Percentiles rank a stretch among this genome's conserved stretches.
phyloP scores from a whole-genome alignment of 2,888 invertebrate species.

The Ptychoptera albimana region DNA sequence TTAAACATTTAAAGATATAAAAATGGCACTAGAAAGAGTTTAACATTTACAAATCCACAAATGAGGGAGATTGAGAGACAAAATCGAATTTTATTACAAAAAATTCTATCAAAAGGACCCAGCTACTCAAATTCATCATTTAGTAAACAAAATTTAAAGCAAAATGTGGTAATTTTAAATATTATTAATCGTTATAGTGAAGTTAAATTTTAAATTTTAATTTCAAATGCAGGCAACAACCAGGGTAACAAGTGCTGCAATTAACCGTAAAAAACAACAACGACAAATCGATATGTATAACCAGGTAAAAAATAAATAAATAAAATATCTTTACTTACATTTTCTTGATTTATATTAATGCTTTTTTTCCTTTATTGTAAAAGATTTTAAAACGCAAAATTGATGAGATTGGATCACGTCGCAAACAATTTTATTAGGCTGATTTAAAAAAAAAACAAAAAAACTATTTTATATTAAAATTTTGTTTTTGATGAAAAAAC shows the following conservation, averaged over 20 bases:
- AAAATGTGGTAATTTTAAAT: constrained; percentile 19
- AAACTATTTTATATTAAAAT: too few species aligned
- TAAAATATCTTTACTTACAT: too few species aligned
- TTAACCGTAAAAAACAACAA: constrained; percentile 37
- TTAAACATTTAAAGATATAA: too few species aligned
- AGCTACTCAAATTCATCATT: constrained; percentile 5
- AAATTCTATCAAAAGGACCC: constrained; percentile 35
- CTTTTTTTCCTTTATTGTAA: too few species aligned
- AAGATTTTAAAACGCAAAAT: constrained; percentile 24
- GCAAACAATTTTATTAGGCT: background rate
- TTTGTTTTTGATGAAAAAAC: too few species aligned
- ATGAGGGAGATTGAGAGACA: constrained; percentile 43
- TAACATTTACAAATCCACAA: constrained; percentile 39
- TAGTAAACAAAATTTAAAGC: background rate
- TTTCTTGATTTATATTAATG: too few species aligned
- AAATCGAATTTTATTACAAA: constrained; percentile 39
- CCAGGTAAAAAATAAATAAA: constrained; percentile 19
- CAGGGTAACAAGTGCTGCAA: constrained; percentile 32
- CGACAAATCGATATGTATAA: constrained; percentile 41
- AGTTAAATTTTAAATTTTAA: too few species aligned
- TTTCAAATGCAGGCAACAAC: constrained; percentile 14
- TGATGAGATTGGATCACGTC: constrained; percentile 18
- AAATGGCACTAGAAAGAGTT: constrained; percentile 9
- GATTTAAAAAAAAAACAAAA: too few species aligned
- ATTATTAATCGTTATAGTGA: too few species aligned